phyloP scores from a whole-genome alignment of 2,888 invertebrate genomes.

The Gasteruption jaculator region DNA sequence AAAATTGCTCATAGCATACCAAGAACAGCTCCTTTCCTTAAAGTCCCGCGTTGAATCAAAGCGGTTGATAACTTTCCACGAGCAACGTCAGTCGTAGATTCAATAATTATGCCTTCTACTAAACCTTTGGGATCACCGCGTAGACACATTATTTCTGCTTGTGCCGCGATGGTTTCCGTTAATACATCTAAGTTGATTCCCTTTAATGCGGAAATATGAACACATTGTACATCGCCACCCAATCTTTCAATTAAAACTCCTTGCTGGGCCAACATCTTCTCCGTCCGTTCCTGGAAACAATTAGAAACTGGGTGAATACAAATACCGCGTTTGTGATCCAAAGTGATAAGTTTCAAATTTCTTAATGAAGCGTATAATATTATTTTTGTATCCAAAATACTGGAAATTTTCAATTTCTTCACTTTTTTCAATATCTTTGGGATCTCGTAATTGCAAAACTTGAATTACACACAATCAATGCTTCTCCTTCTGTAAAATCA shows the following conservation, averaged over 20 bases:
- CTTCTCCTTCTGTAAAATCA: too few species aligned
- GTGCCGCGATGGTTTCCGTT: conserved; percentile 77
- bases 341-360: too few species aligned
- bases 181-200: conserved; percentile 72
- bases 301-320: background rate
- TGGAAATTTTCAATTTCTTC: too few species aligned
- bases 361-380: too few species aligned
- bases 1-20: conserved; percentile 36
- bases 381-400: too few species aligned
- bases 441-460: conserved; percentile 33
- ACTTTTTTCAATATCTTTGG: conserved; percentile 6
- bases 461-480: too few species aligned
- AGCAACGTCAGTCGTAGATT: conserved; percentile 68
- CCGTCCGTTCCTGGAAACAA: conserved; percentile 63
- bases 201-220: conserved; percentile 88
- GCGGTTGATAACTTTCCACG: conserved; percentile 63
- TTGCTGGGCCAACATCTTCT: conserved; percentile 69
- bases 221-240: conserved; percentile 89
- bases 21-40: conserved; percentile 56
- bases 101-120: conserved; percentile 88
- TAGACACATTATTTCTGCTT: conserved; percentile 85
- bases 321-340: too few species aligned
- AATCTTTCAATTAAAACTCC: conserved; percentile 80
- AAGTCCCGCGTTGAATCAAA: conserved; percentile 60
- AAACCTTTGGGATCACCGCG: conserved; percentile 77